phyloP scores from a whole-genome alignment of 1,140 invertebrate species.

The Calliopsis andreniformis region DNA sequence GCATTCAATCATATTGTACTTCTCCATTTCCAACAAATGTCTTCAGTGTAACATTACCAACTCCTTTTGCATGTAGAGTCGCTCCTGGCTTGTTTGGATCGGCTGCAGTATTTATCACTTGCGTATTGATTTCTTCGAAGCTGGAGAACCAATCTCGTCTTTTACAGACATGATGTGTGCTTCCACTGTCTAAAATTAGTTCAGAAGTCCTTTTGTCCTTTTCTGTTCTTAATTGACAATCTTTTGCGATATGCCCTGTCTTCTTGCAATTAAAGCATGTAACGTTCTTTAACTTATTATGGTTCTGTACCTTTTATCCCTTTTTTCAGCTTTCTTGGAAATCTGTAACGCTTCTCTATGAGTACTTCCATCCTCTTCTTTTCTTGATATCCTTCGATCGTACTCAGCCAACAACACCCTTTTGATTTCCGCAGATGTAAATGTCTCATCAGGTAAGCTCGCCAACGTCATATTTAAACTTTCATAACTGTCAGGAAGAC shows the following conservation, averaged over 20 bases:
- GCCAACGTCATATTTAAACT: constrained; percentile 17
- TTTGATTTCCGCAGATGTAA: constrained; percentile 27
- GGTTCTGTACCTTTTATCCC: not conserved
- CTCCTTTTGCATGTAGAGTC: not conserved
- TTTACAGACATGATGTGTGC: constrained; percentile 20
- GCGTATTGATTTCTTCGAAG: not conserved
- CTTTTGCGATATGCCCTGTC: not conserved
- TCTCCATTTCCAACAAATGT: not conserved
- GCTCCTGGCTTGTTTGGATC: constrained; percentile 4
- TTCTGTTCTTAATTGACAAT: not conserved
- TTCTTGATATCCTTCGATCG: constrained; percentile 5
- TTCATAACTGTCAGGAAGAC: constrained; percentile 24
- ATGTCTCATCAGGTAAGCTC: constrained; percentile 23
- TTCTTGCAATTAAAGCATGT: constrained; percentile 17
- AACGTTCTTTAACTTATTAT: not conserved
- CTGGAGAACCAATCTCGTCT: constrained; percentile 18
- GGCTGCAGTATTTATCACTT: constrained; percentile 11
- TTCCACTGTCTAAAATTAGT: constrained; percentile 13
- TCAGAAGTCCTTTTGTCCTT: not conserved
- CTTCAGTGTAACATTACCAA: constrained; percentile 12
- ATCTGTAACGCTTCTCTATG: not conserved
- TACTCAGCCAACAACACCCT: constrained; percentile 26
- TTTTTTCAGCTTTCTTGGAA: not conserved
- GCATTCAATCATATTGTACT: constrained; percentile 17
- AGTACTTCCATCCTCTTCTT: not conserved